Evolutionary conservation across 1,140 invertebrate species (phyloP), one percentile per base, ranked within the genome.

Genomic region (Choristoneura fumiferana): DNA sequence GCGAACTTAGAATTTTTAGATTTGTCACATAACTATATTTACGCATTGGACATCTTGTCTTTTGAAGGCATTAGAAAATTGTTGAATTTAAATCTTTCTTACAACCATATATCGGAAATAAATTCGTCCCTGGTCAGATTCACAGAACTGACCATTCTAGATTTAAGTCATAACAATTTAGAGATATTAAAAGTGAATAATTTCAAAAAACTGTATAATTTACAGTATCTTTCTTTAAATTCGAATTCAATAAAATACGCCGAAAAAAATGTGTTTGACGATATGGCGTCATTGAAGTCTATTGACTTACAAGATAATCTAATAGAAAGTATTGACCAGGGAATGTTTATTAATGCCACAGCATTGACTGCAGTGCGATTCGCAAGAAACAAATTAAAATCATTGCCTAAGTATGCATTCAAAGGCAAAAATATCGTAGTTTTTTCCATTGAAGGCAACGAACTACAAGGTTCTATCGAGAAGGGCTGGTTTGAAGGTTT

Each of bases 21-120:
- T 54, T 12, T 54, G 2, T 54, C 52, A 9, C 2, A 54, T 17
- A 54, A 54, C 17, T 54, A 8, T 4, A 13, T 54, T 35, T 4
- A 8, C 1, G 4, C 15, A 15, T 1, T 54, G 8, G 15, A 54
- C 13, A 35, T 54, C 14, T 14, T 54, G 52, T 15, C 29, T 29
- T 54, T 36, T 54, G 52, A 54, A 35, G 52, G 52, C 14, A 54
- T 54, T 12, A 35, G 33, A 36, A 14, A 54, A 17, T 12, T 54
- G 15, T 10, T 15, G 1, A 4, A 36, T 17, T 36, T 54, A 4
- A 35, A 54, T 54, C 9, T 54, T 8, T 17, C 29, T 1, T 17
- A 36, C 13, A 54, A 54, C n/a, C 29, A 8, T 15, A 54, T 54
- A 10, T 8, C 34, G 15, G 8, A 10, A 1, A 12, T 54, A 36